Conservation (phyloP, 2,797 vertebrate species). For the Salarias fasciatus region DNA sequence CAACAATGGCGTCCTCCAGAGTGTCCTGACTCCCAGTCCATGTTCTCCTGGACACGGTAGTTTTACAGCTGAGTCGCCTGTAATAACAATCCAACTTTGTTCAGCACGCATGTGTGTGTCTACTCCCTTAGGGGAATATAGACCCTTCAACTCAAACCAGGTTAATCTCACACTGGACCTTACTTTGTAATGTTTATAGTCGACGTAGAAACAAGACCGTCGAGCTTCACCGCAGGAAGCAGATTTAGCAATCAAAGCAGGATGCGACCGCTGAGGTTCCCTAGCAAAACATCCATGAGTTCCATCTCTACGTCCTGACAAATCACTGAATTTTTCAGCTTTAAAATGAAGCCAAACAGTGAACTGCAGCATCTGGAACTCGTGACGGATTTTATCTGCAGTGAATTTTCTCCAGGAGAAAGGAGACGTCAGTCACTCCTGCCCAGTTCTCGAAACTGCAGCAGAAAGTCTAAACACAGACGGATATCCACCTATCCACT, state of each 20-base stretch:
- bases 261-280: conserved; percentile 62
- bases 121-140: too few relatives aligned
- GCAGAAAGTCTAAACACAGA: conserved; percentile 10
- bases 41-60: too few relatives aligned
- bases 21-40: too few relatives aligned
- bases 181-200: too few relatives aligned
- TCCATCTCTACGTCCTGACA: conserved; percentile 27
- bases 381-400: not conserved
- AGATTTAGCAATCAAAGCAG: conserved; percentile 71
- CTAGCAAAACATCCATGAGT: conserved; percentile 56
- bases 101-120: too few relatives aligned
- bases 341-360: too few relatives aligned
- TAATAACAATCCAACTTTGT: too few relatives aligned
- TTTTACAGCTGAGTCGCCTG: too few relatives aligned
- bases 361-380: not conserved
- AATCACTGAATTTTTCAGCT: too few relatives aligned
- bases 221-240: conserved; percentile 48
- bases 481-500: conserved; percentile 44
- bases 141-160: too few relatives aligned
- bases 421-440: conserved; percentile 30
- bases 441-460: conserved; percentile 28
- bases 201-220: conserved; percentile 38
- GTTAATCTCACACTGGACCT: too few relatives aligned
- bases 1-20: too few relatives aligned
- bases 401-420: conserved; percentile 7